Evolutionary conservation across 2,888 invertebrate species (phyloP).

Genomic region (Ypsolopha scabrella): DNA sequence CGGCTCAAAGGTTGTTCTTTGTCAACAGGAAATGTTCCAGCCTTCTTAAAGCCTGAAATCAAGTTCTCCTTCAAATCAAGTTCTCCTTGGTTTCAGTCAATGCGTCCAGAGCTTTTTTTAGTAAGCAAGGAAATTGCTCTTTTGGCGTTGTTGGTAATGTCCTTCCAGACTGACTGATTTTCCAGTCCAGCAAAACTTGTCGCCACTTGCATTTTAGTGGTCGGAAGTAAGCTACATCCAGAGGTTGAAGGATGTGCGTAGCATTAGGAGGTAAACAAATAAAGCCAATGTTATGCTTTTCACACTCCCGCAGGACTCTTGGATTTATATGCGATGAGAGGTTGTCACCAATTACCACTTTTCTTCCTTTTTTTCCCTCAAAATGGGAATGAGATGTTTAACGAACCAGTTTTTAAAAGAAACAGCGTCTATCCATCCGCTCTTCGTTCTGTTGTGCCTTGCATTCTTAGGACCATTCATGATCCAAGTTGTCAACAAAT

Average conservation of each 20-base stretch:
- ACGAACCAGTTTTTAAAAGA: conserved; percentile 1
- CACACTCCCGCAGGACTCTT: no score
- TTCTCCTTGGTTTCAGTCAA: not conserved
- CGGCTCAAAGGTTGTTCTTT: not conserved
- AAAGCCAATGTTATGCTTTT: not conserved
- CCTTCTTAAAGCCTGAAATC: not conserved
- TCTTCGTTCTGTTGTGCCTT: not conserved
- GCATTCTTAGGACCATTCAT: conserved; percentile 10
- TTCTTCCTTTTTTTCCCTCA: not conserved
- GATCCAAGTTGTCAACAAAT: conserved; percentile 10
- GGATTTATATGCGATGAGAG: conserved; percentile 1
- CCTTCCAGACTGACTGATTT: not conserved
- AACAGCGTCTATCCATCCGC: not conserved
- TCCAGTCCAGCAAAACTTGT: not conserved
- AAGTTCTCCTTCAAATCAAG: no score
- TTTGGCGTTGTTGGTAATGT: not conserved
- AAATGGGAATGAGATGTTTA: not conserved
- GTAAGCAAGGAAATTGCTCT: not conserved
- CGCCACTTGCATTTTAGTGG: not conserved
- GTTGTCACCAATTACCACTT: conserved; percentile 2
- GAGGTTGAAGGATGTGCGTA: not conserved
- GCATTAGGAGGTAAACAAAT: not conserved
- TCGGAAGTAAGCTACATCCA: not conserved
- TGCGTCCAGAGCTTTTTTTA: not conserved
- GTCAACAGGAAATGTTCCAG: not conserved